Evolutionary conservation across 1,140 invertebrate genomes (phyloP).

Genomic region (Diorhabda elongata): DNA sequence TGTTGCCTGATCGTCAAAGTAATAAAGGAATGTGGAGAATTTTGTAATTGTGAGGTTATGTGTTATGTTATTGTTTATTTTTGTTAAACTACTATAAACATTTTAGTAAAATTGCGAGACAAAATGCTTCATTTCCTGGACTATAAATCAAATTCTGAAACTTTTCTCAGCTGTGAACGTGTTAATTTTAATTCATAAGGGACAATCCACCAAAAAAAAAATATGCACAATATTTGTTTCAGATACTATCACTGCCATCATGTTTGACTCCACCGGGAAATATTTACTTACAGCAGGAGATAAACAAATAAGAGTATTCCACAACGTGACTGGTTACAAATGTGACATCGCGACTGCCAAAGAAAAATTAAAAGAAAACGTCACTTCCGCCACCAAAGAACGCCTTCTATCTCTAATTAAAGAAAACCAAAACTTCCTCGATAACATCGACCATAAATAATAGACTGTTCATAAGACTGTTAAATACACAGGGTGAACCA

Average conservation of each 20-base stretch:
- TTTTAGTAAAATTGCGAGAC: no score
- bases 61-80: no score
- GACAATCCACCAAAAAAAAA: no score
- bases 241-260: constrained; percentile 65
- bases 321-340: constrained; percentile 74
- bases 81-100: no score
- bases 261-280: constrained; percentile 70
- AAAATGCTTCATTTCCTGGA: no score
- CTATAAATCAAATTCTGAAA: no score
- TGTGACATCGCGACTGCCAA: constrained; percentile 63
- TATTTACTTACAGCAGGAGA: constrained; percentile 74
- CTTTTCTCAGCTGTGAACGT: no score
- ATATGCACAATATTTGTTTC: constrained; percentile 26
- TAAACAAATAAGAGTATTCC: constrained; percentile 71
- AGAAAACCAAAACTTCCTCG: constrained; percentile 58
- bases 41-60: no score
- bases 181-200: no score
- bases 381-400: constrained; percentile 68
- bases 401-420: constrained; percentile 65
- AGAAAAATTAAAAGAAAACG: constrained; percentile 58
- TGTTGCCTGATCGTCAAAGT: no score
- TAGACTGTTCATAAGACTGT: neutral
- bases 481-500: neutral
- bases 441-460: constrained; percentile 49
- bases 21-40: no score